phyloP scores from a whole-genome alignment of 2,113 vertebrate genomes.

The Heterocephalus glaber region DNA sequence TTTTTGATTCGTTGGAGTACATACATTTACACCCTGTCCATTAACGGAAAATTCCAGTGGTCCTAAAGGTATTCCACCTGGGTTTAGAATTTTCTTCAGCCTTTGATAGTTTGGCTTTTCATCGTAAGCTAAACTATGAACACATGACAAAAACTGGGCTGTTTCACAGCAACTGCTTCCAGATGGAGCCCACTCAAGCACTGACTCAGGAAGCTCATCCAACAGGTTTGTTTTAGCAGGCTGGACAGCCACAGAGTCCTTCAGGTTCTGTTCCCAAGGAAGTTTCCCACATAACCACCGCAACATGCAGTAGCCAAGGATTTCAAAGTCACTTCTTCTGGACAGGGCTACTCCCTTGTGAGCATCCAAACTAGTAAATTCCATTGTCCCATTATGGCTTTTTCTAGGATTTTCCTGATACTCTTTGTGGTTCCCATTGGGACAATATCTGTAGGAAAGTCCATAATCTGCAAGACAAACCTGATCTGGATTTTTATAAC shows the following conservation, averaged over 20 bases:
- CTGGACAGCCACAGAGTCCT: conserved; percentile 90
- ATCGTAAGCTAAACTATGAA: too few relatives aligned
- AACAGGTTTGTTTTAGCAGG: conserved; percentile 92
- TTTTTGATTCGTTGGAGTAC: too few relatives aligned
- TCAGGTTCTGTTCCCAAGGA: conserved; percentile 92
- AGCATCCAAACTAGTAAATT: conserved; percentile 98
- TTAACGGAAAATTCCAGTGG: too few relatives aligned
- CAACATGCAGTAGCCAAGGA: conserved; percentile 96
- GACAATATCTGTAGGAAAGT: conserved; percentile 95
- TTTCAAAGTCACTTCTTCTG: conserved; percentile 95
- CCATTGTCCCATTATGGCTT: conserved; percentile 97
- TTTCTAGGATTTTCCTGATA: conserved; percentile 96
- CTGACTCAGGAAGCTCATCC: conserved; percentile 92
- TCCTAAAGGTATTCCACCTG: too few relatives aligned
- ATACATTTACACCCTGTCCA: too few relatives aligned
- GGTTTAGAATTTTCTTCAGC: too few relatives aligned
- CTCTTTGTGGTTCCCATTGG: conserved; percentile 94
- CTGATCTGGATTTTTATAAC: conserved; percentile 78
- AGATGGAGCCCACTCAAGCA: conserved; percentile 86
- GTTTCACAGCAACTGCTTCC: conserved; percentile 89
- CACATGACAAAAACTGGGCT: too few relatives aligned
- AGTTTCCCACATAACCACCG: conserved; percentile 94
- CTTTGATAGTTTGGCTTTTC: too few relatives aligned
- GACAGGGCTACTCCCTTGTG: conserved; percentile 96
- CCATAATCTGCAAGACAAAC: conserved; percentile 99